Evolutionary conservation across 2,888 invertebrate species (phyloP).

Genomic region (Parnassius glacialis): DNA sequence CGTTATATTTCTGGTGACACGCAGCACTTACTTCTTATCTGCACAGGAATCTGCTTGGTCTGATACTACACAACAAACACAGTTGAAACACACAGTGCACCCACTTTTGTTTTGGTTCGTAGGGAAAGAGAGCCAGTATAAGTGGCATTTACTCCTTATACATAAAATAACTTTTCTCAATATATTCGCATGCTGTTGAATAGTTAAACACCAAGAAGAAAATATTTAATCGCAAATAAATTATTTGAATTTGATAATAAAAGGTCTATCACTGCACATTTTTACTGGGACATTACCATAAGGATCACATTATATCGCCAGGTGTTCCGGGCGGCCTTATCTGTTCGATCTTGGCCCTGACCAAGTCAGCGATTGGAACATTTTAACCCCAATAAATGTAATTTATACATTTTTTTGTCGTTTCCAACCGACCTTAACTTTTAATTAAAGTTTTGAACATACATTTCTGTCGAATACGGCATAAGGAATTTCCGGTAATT

Average conservation of each 20-base stretch:
- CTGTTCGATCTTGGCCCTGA: constrained; percentile 29
- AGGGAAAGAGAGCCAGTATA: no score
- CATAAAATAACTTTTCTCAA: no score
- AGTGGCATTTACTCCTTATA: no score
- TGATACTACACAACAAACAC: no score
- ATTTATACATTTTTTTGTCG: constrained; percentile 25
- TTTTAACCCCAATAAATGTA: constrained; percentile 25
- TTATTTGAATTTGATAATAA: neutral
- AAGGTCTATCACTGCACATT: constrained; percentile 16
- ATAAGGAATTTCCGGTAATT: constrained; percentile 22
- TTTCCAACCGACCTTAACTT: constrained; percentile 26
- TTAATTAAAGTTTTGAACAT: constrained; percentile 12
- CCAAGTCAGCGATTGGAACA: constrained; percentile 32
- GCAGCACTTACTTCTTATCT: no score
- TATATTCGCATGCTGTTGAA: no score
- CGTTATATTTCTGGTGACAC: no score
- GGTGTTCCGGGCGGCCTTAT: constrained; percentile 30
- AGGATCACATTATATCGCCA: constrained; percentile 26
- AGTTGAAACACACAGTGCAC: no score
- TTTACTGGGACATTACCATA: constrained; percentile 12
- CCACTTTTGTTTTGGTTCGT: no score
- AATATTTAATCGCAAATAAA: no score
- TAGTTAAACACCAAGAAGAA: no score
- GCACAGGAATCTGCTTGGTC: no score
- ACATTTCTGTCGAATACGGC: constrained; percentile 9